A percentile compares a stretch with the other conserved stretches of the same genome.
Conservation (phyloP, 2,797 vertebrate species). For the Neostethus bicornis region DNA sequence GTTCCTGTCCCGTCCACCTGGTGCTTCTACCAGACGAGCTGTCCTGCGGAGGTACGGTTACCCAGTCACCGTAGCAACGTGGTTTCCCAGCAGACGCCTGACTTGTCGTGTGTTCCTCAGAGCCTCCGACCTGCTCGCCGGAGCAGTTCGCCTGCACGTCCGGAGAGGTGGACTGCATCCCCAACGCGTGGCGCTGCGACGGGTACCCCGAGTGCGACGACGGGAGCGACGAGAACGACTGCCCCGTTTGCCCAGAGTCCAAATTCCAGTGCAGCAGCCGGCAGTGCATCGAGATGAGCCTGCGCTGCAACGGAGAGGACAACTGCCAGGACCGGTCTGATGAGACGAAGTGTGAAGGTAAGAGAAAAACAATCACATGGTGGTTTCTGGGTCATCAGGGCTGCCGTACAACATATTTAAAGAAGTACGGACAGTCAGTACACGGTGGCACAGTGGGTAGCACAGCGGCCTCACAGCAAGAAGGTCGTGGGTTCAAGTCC, state of each 20-base stretch:
- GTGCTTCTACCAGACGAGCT: constrained; percentile 95
- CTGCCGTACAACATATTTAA: too few relatives aligned
- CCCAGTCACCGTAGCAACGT: too few relatives aligned
- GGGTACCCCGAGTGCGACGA: constrained; percentile 93
- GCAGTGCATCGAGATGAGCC: constrained; percentile 87
- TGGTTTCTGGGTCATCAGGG: too few relatives aligned
- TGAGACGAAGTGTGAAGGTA: constrained; percentile 94
- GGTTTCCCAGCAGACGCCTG: too few relatives aligned
- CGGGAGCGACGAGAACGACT: constrained; percentile 92
- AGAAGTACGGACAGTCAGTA: too few relatives aligned
- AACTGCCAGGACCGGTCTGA: constrained; percentile 97
- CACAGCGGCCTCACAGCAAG: too few relatives aligned
- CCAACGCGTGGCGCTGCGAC: constrained; percentile 93
- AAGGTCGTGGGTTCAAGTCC: too few relatives aligned
- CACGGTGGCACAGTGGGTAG: too few relatives aligned
- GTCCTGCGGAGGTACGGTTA: constrained; percentile 88
- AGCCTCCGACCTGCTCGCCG: constrained; percentile 95
- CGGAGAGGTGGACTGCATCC: constrained; percentile 98
- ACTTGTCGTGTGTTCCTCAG: constrained; percentile 68
- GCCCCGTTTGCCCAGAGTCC: constrained; percentile 88
- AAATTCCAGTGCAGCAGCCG: constrained; percentile 97
- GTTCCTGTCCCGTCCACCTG: constrained; percentile 94
- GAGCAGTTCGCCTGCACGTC: constrained; percentile 95
- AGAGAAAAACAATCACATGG: too few relatives aligned
- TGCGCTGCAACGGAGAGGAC: constrained; percentile 90